These are phyloP conservation scores for Pheosia tremula DNA, from an alignment of 2,888 invertebrate species.

Conservation along the genomic window DNA sequence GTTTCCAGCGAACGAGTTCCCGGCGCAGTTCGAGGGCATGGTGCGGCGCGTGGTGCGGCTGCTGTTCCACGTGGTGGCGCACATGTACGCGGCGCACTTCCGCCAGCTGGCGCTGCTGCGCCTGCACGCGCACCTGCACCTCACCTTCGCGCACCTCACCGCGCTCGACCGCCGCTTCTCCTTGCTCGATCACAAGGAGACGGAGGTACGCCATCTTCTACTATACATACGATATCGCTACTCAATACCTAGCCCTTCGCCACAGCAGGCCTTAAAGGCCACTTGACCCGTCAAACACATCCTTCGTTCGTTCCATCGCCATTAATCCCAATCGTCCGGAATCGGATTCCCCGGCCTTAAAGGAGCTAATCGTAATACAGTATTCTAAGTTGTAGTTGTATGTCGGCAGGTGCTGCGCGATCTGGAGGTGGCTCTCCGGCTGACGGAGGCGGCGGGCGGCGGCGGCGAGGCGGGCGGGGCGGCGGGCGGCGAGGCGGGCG, in stretches of 20 bases:
- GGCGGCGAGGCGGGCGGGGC: slow-evolving; percentile 34
- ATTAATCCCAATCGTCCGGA: too few species aligned
- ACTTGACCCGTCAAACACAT: too few species aligned
- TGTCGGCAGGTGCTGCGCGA: slow-evolving; percentile 90
- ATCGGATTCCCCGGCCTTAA: too few species aligned
- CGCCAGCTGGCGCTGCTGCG: slow-evolving; percentile 96
- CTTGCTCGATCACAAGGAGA: slow-evolving; percentile 97
- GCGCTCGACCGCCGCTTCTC: slow-evolving; percentile 93
- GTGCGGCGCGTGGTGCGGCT: slow-evolving; percentile 98
- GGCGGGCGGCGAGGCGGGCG: slow-evolving; percentile 72
- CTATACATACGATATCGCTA: not conserved
- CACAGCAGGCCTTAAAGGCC: too few species aligned
- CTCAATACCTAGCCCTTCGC: too few species aligned
- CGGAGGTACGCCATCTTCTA: slow-evolving; percentile 81
- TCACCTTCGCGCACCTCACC: slow-evolving; percentile 98
- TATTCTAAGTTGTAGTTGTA: too few species aligned
- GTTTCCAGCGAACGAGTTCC: slow-evolving; percentile 94
- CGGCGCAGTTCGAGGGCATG: slow-evolving; percentile 96
- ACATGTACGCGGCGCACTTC: slow-evolving; percentile 99
- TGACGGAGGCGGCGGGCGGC: slow-evolving; percentile 75
- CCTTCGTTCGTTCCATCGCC: too few species aligned
- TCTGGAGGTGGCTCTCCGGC: slow-evolving; percentile 92
- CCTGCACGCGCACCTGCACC: slow-evolving; percentile 98
- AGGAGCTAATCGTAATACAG: too few species aligned
- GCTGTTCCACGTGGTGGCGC: slow-evolving; percentile 99